Evolutionary conservation across 2,888 invertebrate genomes (phyloP), one percentile per base, ranked within the genome.

Genomic region (Theodoxus fluviatilis): DNA sequence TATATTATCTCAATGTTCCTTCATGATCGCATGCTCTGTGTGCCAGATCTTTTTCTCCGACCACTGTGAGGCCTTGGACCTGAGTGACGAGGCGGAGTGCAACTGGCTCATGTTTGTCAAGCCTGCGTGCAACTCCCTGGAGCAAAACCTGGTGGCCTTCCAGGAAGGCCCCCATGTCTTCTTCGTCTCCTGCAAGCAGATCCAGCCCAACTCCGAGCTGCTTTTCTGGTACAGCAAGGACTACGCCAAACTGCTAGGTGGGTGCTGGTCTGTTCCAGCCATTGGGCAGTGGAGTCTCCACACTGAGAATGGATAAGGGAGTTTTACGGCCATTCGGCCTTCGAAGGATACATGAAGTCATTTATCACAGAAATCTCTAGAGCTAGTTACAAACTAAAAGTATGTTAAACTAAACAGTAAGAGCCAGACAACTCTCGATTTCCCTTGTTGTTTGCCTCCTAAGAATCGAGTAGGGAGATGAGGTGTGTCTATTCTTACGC

Each of bases 71-170:
- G 75, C 77, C 9, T 40, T 82, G 33, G 74, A 77, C 49, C 69
- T 78, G 25, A 71, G 70, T 3, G 79, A 84, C 74, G 86, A 86
- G 71, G 74, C 79, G 35, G 38, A 70, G 38, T 91, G 92, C 28
- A 93, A 93, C 86, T 94, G 94, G 94, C 93, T 93, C 92, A 90
- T 92, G 81, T 93, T 93, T 87, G 92, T 93, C 0, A 89, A 92
- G 77, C 89, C 90, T 66, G 93, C 93, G 0, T 83, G 87, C 18
- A 89, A 88, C 12, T 89, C 88, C 75, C 86, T 88, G 47, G 92
- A 93, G 79, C 92, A 93, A 85, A 93, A 93, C 87, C 86, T 93
- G 73, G 88, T 91, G 28, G 89, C 93, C 57, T 90, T 90, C 72
- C 91, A 91, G 79, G 89, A 89, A 74, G 90, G 89, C 0, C 72